These are phyloP conservation scores for Darevskia mixta DNA, from an alignment of 2,797 vertebrate genomes.

Conservation along the genomic window DNA sequence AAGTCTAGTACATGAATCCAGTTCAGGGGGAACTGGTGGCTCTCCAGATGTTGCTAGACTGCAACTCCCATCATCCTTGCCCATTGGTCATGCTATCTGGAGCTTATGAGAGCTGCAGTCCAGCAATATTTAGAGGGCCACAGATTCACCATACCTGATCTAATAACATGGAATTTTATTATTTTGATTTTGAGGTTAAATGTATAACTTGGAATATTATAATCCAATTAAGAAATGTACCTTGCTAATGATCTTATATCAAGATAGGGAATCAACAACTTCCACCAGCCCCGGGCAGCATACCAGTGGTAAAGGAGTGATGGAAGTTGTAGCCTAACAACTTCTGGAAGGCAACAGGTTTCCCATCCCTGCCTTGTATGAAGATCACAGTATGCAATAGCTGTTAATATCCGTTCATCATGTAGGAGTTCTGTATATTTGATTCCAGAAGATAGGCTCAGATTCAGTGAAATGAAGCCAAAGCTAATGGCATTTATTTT, in stretches of 20 bases:
- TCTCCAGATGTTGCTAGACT: too few relatives aligned
- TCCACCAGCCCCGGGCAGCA: too few relatives aligned
- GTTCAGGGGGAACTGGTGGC: too few relatives aligned
- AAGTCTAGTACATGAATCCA: too few relatives aligned
- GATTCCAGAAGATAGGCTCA: too few relatives aligned
- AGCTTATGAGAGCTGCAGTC: neutral
- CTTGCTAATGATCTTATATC: neutral
- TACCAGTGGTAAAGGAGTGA: too few relatives aligned
- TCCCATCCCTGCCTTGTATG: too few relatives aligned
- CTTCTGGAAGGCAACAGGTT: too few relatives aligned
- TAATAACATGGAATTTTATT: slow-evolving; percentile 21
- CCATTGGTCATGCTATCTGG: too few relatives aligned
- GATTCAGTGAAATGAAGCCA: neutral
- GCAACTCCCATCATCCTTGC: too few relatives aligned
- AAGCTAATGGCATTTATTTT: neutral
- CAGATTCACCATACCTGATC: neutral
- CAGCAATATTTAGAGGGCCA: too few relatives aligned
- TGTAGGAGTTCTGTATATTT: neutral
- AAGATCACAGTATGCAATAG: neutral
- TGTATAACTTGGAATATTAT: neutral
- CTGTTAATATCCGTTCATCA: neutral
- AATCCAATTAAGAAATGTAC: neutral
- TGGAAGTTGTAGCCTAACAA: too few relatives aligned
- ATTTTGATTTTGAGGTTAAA: neutral
- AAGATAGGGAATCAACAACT: neutral